Percentiles rank a stretch among this genome's conserved stretches.
Evolutionary conservation across 2,888 invertebrate genomes (phyloP).

Genomic region (Drosophila subquinaria): DNA sequence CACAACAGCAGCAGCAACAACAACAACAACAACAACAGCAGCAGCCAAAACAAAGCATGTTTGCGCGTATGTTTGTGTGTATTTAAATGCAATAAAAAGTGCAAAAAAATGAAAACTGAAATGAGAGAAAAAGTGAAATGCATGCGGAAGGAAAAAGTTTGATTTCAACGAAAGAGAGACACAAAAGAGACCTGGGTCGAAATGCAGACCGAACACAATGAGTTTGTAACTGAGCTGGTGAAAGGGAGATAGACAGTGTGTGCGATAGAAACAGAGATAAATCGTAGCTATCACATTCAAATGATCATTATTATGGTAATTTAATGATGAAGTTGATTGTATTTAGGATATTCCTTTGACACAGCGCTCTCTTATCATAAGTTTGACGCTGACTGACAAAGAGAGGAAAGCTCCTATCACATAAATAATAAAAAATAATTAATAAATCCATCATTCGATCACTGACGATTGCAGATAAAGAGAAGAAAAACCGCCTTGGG

Average conservation of each 20-base stretch:
- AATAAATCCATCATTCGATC: no score
- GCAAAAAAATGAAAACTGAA: constrained; percentile 11
- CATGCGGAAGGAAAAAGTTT: constrained; percentile 46
- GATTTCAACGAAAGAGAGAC: constrained; percentile 27
- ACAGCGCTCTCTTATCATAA: not conserved
- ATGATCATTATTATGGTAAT: not conserved
- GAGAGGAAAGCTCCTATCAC: no score
- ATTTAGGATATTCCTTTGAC: not conserved
- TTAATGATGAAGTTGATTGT: not conserved
- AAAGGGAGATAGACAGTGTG: not conserved
- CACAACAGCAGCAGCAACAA: constrained; percentile 13
- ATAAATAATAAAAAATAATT: no score
- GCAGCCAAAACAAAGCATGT: constrained; percentile 23
- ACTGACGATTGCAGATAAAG: no score
- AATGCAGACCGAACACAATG: constrained; percentile 27
- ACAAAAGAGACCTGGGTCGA: constrained; percentile 18
- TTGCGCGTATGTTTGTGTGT: not conserved
- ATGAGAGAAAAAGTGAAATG: constrained; percentile 46
- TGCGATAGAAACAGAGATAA: not conserved
- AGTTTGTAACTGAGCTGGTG: not conserved
- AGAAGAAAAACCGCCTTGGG: not conserved
- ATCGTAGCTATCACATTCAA: not conserved
- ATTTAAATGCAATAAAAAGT: constrained; percentile 36
- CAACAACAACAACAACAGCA: constrained; percentile 11
- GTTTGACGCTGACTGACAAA: not conserved